Conservation (phyloP, 2,113 vertebrate genomes). For the Cygnus atratus region DNA sequence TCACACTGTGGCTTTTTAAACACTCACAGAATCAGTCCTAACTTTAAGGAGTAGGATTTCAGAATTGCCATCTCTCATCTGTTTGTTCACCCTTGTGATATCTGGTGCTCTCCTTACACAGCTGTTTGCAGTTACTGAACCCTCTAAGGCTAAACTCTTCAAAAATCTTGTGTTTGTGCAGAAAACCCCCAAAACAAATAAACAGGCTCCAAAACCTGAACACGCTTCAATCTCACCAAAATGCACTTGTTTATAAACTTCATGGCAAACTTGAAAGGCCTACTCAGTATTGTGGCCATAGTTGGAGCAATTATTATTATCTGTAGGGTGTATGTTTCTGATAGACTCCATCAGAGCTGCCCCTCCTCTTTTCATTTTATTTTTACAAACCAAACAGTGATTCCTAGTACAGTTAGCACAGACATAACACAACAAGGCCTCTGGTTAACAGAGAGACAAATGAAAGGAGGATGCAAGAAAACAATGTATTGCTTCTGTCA, state of each 20-base stretch:
- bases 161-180: neutral
- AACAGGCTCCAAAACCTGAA: neutral
- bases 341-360: neutral
- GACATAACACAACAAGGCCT: neutral
- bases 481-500: neutral
- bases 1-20: neutral
- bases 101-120: neutral
- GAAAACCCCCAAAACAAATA: neutral
- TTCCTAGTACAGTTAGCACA: neutral
- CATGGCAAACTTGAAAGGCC: neutral
- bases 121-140: neutral
- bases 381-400: neutral
- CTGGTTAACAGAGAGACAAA: neutral
- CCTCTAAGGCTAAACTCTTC: neutral
- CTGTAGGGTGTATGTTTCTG: neutral
- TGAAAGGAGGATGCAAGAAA: neutral
- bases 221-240: neutral
- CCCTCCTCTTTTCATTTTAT: neutral
- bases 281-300: accelerated
- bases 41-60: neutral
- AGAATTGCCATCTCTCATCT: neutral
- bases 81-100: neutral
- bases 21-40: neutral
- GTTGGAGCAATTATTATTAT: neutral
- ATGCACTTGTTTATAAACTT: neutral